phyloP scores from a whole-genome alignment of 2,113 vertebrate genomes.

The Heteronetta atricapilla region DNA sequence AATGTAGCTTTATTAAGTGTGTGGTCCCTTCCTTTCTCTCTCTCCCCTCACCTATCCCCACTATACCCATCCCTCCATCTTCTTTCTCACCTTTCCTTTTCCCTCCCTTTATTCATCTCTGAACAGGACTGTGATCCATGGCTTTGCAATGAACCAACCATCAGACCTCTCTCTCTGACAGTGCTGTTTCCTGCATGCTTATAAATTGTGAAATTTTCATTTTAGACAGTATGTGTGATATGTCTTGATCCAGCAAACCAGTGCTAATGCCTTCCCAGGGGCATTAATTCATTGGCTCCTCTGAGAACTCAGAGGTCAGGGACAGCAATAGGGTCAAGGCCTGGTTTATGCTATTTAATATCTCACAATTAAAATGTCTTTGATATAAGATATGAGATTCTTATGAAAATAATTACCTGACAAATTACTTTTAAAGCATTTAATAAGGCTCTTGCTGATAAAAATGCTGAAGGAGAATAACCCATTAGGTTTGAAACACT shows the following conservation, averaged over 20 bases:
- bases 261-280: background rate
- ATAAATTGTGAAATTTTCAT: background rate
- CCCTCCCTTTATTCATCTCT: background rate
- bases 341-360: background rate
- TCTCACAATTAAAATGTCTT: background rate
- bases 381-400: background rate
- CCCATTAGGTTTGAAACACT: background rate
- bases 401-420: background rate
- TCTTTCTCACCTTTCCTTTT: background rate
- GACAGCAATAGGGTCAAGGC: background rate
- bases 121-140: background rate
- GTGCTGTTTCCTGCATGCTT: background rate
- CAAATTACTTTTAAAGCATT: background rate
- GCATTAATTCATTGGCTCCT: background rate
- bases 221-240: background rate
- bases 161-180: background rate
- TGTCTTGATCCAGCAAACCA: background rate
- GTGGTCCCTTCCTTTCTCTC: background rate
- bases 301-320: background rate
- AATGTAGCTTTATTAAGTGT: background rate
- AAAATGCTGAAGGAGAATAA: background rate
- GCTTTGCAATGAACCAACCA: background rate
- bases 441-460: background rate
- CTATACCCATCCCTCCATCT: background rate
- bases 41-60: accelerated